Percentiles rank a stretch among this genome's conserved stretches.
Conservation (phyloP, 2,888 invertebrate species). For the Leptinotarsa haldemani region DNA sequence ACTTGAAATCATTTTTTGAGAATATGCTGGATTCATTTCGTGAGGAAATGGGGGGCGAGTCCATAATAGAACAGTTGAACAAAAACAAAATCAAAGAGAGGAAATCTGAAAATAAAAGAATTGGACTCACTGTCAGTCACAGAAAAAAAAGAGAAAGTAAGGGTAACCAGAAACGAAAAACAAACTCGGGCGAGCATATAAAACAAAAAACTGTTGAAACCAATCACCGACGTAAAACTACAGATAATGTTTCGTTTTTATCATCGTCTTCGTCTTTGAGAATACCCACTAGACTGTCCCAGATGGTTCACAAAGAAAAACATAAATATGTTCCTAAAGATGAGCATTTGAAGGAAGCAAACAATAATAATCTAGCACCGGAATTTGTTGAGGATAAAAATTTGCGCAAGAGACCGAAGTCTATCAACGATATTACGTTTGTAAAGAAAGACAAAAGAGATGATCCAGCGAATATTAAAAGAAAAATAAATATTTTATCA, state of each 20-base stretch:
- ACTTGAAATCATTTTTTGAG: conserved; percentile 26
- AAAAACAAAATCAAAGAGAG: neutral
- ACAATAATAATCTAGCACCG: conserved; percentile 8
- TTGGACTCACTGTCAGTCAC: neutral
- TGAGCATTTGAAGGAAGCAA: neutral
- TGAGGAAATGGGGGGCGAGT: conserved; percentile 20
- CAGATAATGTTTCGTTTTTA: neutral
- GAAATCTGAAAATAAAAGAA: neutral
- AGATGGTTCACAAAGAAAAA: neutral
- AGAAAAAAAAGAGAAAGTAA: neutral
- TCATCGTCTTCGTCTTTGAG: conserved; percentile 1
- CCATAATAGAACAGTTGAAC: conserved; percentile 11
- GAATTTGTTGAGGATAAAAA: neutral
- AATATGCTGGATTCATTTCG: conserved; percentile 30
- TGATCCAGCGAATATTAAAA: neutral
- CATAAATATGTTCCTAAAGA: neutral
- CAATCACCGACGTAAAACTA: neutral
- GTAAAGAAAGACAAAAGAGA: neutral
- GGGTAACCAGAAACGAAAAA: neutral
- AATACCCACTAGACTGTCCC: neutral
- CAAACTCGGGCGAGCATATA: neutral
- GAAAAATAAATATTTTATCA: conserved; percentile 33
- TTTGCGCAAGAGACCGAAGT: neutral
- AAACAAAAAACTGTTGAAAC: neutral
- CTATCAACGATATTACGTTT: neutral